These are phyloP conservation scores for Herminia tarsipennalis DNA, from an alignment of 2,888 invertebrate genomes.

Conservation along the genomic window DNA sequence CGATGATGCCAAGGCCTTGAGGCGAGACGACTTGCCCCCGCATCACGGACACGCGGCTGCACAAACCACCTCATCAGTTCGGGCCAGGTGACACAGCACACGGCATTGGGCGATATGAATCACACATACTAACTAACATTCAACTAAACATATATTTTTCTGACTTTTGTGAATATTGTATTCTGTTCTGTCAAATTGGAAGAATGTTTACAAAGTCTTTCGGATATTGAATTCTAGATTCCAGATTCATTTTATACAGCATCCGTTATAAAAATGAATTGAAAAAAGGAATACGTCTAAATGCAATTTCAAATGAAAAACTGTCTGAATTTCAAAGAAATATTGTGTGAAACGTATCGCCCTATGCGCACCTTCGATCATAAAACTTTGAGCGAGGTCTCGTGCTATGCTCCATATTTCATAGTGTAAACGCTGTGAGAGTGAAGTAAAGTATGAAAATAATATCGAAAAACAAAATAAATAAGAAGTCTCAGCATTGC, in stretches of 20 bases:
- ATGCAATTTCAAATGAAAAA: neutral
- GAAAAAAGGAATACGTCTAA: neutral
- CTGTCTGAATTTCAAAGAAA: constrained; percentile 5
- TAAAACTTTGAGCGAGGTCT: constrained; percentile 58
- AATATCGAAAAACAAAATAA: constrained; percentile 73
- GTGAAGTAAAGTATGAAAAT: constrained; percentile 78
- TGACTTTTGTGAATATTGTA: too few relatives aligned
- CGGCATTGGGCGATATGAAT: constrained; percentile 58
- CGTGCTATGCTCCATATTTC: constrained; percentile 67
- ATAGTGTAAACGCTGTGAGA: constrained; percentile 67
- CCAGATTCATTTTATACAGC: neutral
- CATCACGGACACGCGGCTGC: constrained; percentile 99
- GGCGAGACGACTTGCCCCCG: constrained; percentile 98
- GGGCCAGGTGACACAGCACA: constrained; percentile 53
- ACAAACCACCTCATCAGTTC: constrained; percentile 77
- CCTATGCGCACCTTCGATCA: constrained; percentile 58
- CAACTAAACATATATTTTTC: neutral
- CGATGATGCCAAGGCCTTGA: constrained; percentile 98
- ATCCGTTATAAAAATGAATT: neutral
- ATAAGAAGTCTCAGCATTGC: constrained; percentile 83
- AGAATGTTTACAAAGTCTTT: too few relatives aligned
- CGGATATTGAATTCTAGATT: too few relatives aligned
- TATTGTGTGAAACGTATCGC: constrained; percentile 58
- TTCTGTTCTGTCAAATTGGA: too few relatives aligned
- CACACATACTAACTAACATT: constrained; percentile 34